phyloP scores from a whole-genome alignment of 2,797 vertebrate genomes.

The Hoplostethus atlanticus region DNA sequence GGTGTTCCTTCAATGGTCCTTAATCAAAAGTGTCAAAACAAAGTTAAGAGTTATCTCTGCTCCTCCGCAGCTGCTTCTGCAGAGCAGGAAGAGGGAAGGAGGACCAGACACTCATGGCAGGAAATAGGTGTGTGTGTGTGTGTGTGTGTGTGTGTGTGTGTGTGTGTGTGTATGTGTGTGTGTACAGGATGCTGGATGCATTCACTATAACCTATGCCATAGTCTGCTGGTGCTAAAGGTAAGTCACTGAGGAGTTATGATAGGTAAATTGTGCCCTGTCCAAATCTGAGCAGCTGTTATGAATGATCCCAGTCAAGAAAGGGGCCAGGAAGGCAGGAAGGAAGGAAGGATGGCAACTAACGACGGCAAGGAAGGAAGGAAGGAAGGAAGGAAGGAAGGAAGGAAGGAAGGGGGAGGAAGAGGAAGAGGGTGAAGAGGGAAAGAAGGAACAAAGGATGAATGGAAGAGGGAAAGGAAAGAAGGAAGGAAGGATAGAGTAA shows the following conservation, averaged over 20 bases:
- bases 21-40: slow-evolving; percentile 94
- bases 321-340: background rate
- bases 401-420: slow-evolving; percentile 7
- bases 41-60: slow-evolving; percentile 90
- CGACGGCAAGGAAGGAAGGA: no score
- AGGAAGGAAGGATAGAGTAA: background rate
- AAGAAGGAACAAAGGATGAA: background rate
- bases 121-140: slow-evolving; percentile 56
- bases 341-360: no score
- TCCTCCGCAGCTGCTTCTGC: slow-evolving; percentile 81
- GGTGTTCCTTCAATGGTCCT: slow-evolving; percentile 92
- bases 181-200: slow-evolving; percentile 48
- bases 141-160: slow-evolving; percentile 11
- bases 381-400: background rate
- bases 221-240: slow-evolving; percentile 48
- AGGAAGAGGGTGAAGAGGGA: background rate
- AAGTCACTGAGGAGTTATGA: slow-evolving; percentile 15
- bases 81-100: slow-evolving; percentile 57
- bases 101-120: slow-evolving; percentile 58
- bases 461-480: background rate
- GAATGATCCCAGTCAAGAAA: slow-evolving; percentile 11
- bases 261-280: slow-evolving; percentile 23
- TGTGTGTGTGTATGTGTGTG: slow-evolving; percentile 21
- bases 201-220: slow-evolving; percentile 34
- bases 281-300: slow-evolving; percentile 32